These are phyloP conservation scores for Chionoecetes opilio DNA, from an alignment of 1,140 invertebrate species.

Conservation along the genomic window DNA sequence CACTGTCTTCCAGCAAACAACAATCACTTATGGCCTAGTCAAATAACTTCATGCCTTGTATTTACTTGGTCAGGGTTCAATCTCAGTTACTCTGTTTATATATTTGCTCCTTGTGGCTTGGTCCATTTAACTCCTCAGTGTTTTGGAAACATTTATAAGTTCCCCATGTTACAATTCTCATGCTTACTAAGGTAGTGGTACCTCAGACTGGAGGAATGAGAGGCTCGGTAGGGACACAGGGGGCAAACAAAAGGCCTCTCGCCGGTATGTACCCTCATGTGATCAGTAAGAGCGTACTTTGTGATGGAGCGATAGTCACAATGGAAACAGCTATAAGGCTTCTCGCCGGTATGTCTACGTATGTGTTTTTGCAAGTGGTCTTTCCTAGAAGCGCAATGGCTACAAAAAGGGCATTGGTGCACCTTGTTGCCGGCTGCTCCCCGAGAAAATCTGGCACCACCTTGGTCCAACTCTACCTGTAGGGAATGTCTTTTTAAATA, in stretches of 20 bases:
- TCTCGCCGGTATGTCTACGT: constrained; percentile 72
- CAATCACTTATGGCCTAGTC: no score
- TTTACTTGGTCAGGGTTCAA: no score
- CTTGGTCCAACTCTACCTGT: constrained; percentile 67
- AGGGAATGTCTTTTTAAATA: constrained; percentile 59
- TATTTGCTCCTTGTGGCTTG: no score
- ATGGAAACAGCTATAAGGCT: constrained; percentile 57
- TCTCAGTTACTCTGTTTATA: no score
- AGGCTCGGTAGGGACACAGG: constrained; percentile 56
- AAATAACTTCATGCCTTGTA: no score
- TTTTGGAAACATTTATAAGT: no score
- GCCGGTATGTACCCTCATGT: constrained; percentile 65
- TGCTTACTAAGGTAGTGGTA: constrained; percentile 57
- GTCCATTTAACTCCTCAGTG: no score
- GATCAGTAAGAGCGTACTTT: constrained; percentile 56
- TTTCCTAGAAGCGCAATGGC: constrained; percentile 68
- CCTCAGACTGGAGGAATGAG: constrained; percentile 38
- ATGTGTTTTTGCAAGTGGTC: constrained; percentile 67
- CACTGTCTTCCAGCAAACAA: no score
- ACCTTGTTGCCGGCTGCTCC: constrained; percentile 41
- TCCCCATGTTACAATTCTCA: not conserved
- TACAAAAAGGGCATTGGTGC: constrained; percentile 68
- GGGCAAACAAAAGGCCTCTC: constrained; percentile 67
- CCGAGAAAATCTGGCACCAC: constrained; percentile 39
- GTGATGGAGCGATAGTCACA: constrained; percentile 60